Base-by-base conservation (phyloP, 2,888 invertebrate genomes). In the Lepetodrilus schrolli region DNA sequence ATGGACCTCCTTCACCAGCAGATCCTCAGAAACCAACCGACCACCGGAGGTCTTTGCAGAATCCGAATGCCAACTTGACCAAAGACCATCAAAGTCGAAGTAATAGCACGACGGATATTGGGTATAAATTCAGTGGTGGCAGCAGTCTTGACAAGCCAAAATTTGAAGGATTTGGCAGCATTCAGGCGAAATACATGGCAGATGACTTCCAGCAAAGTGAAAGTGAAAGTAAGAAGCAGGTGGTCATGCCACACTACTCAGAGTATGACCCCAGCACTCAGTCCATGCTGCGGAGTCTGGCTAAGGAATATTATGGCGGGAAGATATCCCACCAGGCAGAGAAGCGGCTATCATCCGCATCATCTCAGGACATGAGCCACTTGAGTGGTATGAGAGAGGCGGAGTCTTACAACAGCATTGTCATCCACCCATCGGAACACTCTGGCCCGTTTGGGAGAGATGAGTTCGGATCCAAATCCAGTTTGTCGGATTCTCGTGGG, bases 261-360 rank as follows among this genome's bases (percentile, higher is more conserved):
- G 78, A 80, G 43, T 77, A 82, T 65, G 75, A 82, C 5, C 79
- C 79, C 13, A 84, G 81, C 17, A 80, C 76, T 34, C 85, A 86
- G n/a, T 85, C 86, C 4, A 83, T 88, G 77, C 80, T 88, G 74
- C 75, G 88, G 38, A 86, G 86, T 74, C 80, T 88, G 8, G 85
- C 88, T 2, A 84, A 86, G 73, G 88, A 88, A 74, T 86, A 85
- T 73, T 87, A 85, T 75, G 80, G 85, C 48, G 82, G 82, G 26
- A 78, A 77, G 26, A 73, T 37, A 20, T 17, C 47, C 10, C 37
- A 30, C 7, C 37, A 30, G 20, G 20, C 43, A 17, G 82, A 83
- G 36, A 84, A 83, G 75, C 58, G 82, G 26, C 51, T 80, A 66
- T 84, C 86, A 1, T 79, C 82, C 20, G 76, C 80, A 26, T 83